Evolutionary conservation across 2,113 vertebrate genomes (phyloP).

Genomic region (Nycticebus coucang): DNA sequence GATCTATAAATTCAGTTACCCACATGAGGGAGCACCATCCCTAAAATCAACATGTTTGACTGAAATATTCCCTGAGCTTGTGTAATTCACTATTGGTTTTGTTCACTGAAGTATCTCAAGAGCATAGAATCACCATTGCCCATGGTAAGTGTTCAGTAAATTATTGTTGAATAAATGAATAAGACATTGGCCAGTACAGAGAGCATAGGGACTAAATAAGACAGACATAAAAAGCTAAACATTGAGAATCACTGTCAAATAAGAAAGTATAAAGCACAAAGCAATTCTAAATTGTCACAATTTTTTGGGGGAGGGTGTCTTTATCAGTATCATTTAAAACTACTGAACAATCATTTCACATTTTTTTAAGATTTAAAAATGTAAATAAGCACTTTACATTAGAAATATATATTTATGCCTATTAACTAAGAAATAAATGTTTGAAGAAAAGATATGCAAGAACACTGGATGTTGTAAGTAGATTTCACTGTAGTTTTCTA

Average conservation of each 20-base stretch:
- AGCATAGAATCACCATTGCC: too few relatives aligned
- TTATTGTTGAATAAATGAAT: neutral
- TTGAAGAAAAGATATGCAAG: neutral
- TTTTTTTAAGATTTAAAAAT: neutral
- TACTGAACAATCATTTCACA: neutral
- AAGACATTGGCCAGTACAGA: too few relatives aligned
- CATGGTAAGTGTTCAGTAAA: neutral
- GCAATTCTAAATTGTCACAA: neutral
- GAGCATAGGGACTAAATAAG: neutral
- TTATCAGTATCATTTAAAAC: neutral
- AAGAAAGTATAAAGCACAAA: neutral
- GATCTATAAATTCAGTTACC: neutral
- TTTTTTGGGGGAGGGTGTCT: neutral
- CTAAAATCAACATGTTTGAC: neutral
- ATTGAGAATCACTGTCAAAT: neutral
- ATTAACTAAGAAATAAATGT: neutral
- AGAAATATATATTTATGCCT: neutral
- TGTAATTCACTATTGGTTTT: neutral
- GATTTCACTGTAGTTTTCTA: neutral
- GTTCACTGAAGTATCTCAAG: neutral
- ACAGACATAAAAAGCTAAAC: neutral
- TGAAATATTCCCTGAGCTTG: neutral
- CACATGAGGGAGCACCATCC: neutral
- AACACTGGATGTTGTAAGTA: neutral
- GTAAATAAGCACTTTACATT: neutral